Evolutionary conservation across 2,797 vertebrate genomes (phyloP), one percentile per base, ranked within the genome.

Genomic region (Enteromius viviparus): DNA sequence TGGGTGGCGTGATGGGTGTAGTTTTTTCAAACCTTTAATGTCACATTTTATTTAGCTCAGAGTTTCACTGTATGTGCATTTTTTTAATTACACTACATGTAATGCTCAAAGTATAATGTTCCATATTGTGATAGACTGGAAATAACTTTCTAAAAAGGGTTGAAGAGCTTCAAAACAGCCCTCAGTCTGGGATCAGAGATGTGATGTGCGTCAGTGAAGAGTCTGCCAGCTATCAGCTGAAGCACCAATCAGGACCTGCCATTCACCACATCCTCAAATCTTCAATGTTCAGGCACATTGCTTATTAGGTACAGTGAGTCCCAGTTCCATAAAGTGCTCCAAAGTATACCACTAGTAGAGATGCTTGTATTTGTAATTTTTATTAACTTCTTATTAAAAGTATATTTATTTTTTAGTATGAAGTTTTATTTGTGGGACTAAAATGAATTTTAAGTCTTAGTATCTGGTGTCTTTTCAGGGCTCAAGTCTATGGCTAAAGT

Each of bases 191-290:
- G 64, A 83, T 69, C 32, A 84, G 45, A 76, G 34, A 71, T n/a
- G 76, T 86, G 64, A 88, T 49, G 77, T 76, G 32, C 14, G 58
- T 82, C 78, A 84, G 53, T 17, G 45, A 83, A 72, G 84, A 84
- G 81, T 84, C 76, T n/a, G 69, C 11, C 12, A 79, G 55, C 45
- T 32, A 68, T 80, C 47, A 80, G 29, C 65, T 84, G 71, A 77
- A 86, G 87, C 80, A 76, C 65, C 87, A 84, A 84, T 87, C 64
- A 75, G 7, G 47, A 37, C 6, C 58, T 69, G 68, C 62, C 62
- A 78, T 69, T 80, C 81, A 79, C 42, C 78, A 53, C 53, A 78
- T 78, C 78, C 74, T 77, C 74, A 68, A 83, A 83, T 87, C 55
- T 82, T 85, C 37, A 29, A 47, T 74, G 47, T 34, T 66, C 55